These are phyloP conservation scores for Alcis repandata DNA, from an alignment of 2,888 invertebrate genomes.

Conservation along the genomic window DNA sequence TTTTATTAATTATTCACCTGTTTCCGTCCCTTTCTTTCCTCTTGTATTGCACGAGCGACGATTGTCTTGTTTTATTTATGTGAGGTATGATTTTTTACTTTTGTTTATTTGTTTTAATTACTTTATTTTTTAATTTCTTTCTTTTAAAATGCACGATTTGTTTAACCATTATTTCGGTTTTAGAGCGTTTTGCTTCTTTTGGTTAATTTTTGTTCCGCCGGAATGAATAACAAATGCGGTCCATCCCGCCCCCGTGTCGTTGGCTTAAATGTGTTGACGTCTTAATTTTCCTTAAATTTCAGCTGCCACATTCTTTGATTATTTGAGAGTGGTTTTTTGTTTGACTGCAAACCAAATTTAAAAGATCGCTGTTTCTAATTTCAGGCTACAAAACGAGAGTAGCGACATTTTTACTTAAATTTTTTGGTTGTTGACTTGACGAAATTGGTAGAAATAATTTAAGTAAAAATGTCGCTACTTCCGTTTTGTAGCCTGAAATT, in stretches of 20 bases:
- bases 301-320: no score
- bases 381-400: no score
- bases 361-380: no score
- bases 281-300: no score
- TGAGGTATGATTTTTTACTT: conserved; percentile 78
- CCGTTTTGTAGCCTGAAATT: no score
- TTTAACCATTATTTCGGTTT: conserved; percentile 13
- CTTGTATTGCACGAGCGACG: conserved; percentile 77
- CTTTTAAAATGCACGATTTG: conserved; percentile 25
- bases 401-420: background rate
- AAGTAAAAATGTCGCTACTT: background rate
- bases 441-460: no score
- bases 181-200: background rate
- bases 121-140: conserved; percentile 45
- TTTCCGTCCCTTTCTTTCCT: conserved; percentile 72
- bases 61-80: conserved; percentile 64
- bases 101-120: conserved; percentile 58
- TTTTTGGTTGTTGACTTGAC: no score
- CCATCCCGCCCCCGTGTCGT: no score
- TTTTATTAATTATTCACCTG: conserved; percentile 57
- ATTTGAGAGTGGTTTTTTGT: no score
- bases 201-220: background rate
- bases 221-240: background rate
- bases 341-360: no score
- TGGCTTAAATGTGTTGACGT: no score